Evolutionary conservation across 2,888 invertebrate species (phyloP).

Genomic region (Melieria picta): DNA sequence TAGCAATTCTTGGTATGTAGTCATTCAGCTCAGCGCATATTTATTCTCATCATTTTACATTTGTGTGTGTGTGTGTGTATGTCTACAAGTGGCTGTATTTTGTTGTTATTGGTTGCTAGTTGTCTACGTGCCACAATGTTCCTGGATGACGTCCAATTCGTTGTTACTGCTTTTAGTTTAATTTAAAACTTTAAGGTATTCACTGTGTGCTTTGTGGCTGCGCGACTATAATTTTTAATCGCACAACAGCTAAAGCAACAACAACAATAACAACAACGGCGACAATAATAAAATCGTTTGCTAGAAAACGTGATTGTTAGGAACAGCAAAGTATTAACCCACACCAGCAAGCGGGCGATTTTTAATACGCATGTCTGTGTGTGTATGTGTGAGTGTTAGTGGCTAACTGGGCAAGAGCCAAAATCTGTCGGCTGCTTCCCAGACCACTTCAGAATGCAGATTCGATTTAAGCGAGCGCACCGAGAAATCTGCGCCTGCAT

Average conservation of each 20-base stretch:
- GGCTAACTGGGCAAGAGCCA: conserved; percentile 5
- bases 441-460: too few relatives aligned
- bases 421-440: conserved; percentile 1
- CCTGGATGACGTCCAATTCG: conserved; percentile 26
- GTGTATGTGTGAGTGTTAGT: background rate
- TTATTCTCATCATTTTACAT: conserved; percentile 15
- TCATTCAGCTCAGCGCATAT: too few relatives aligned
- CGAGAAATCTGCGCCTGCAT: too few relatives aligned
- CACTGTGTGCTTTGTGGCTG: conserved; percentile 13
- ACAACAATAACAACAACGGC: conserved; percentile 6
- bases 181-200: too few relatives aligned
- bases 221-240: conserved; percentile 34
- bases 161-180: too few relatives aligned
- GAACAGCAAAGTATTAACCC: background rate
- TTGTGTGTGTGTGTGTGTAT: background rate
- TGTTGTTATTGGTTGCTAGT: too few relatives aligned
- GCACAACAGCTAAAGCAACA: conserved; percentile 25
- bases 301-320: background rate
- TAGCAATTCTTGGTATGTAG: too few relatives aligned
- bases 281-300: background rate
- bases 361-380: background rate
- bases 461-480: too few relatives aligned
- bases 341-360: too few relatives aligned
- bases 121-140: conserved; percentile 25
- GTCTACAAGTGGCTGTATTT: too few relatives aligned